Evolutionary conservation across 2,888 invertebrate species (phyloP).

Genomic region (Lymantria monacha): DNA sequence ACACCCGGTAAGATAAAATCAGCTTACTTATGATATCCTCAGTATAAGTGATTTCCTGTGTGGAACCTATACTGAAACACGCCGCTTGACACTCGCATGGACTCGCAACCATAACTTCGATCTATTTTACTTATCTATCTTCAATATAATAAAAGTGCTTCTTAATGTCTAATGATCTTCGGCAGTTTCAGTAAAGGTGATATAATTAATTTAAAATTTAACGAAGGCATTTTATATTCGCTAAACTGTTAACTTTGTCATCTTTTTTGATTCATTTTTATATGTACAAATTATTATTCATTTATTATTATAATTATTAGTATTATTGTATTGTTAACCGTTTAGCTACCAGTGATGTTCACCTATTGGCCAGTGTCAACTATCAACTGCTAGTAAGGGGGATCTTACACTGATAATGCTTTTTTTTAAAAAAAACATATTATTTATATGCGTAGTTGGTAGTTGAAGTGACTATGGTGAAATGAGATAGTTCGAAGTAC

Average conservation of each 20-base stretch:
- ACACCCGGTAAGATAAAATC: conserved; percentile 81
- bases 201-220: conserved; percentile 59
- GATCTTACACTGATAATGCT: conserved; percentile 62
- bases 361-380: conserved; percentile 69
- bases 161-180: conserved; percentile 39
- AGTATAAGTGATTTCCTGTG: conserved; percentile 77
- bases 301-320: conserved; percentile 8
- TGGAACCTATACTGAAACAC: conserved; percentile 68
- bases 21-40: conserved; percentile 80
- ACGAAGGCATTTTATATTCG: conserved; percentile 68
- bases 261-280: conserved; percentile 4
- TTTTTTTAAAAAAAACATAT: conserved; percentile 49
- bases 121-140: conserved; percentile 21
- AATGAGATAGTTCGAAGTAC: conserved; percentile 66
- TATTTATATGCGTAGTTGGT: conserved; percentile 69
- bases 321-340: conserved; percentile 48
- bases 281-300: conserved; percentile 7
- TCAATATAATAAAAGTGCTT: conserved; percentile 31
- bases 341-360: conserved; percentile 55
- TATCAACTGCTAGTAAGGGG: conserved; percentile 76
- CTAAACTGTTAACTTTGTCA: conserved; percentile 56
- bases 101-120: conserved; percentile 36
- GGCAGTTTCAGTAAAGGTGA: conserved; percentile 73
- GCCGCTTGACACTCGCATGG: conserved; percentile 55
- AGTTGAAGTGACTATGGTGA: conserved; percentile 76